Evolutionary conservation across 2,888 invertebrate species (phyloP).

Genomic region (Pachydiplax longipennis): DNA sequence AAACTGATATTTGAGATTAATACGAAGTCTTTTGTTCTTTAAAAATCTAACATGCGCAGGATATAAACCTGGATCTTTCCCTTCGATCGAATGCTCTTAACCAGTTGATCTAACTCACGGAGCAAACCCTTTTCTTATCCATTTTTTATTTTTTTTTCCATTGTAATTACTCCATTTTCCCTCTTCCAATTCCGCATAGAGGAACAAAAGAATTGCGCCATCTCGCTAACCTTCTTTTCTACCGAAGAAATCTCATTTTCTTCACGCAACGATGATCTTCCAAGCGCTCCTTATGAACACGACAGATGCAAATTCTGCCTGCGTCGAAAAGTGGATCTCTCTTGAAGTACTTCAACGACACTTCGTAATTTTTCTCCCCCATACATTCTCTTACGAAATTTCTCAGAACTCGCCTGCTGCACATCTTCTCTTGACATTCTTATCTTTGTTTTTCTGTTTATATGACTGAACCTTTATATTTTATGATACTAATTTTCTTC

Average conservation of each 20-base stretch:
- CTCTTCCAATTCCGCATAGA: neutral
- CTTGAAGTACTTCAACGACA: neutral
- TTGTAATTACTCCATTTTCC: neutral
- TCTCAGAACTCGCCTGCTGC: neutral
- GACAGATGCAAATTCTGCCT: constrained; percentile 6
- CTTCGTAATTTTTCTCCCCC: neutral
- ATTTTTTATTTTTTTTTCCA: neutral
- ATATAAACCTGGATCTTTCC: too few relatives aligned
- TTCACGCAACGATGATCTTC: neutral
- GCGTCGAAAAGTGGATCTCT: neutral
- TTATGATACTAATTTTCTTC: too few relatives aligned
- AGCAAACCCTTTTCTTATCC: too few relatives aligned
- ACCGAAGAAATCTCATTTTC: neutral
- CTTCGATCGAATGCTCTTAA: too few relatives aligned
- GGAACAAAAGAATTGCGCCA: neutral
- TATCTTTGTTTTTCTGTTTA: neutral
- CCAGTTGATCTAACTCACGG: too few relatives aligned
- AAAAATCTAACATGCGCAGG: too few relatives aligned
- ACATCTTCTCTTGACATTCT: too few relatives aligned
- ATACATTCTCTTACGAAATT: neutral
- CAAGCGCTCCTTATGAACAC: neutral
- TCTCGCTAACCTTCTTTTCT: too few relatives aligned
- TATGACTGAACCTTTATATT: too few relatives aligned
- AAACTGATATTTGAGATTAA: too few relatives aligned
- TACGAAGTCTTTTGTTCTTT: too few relatives aligned